A percentile compares a stretch with the other conserved stretches of the same genome.
Evolutionary conservation across 2,888 invertebrate species (phyloP).

Genomic region (Chrysopilus asiliformis): DNA sequence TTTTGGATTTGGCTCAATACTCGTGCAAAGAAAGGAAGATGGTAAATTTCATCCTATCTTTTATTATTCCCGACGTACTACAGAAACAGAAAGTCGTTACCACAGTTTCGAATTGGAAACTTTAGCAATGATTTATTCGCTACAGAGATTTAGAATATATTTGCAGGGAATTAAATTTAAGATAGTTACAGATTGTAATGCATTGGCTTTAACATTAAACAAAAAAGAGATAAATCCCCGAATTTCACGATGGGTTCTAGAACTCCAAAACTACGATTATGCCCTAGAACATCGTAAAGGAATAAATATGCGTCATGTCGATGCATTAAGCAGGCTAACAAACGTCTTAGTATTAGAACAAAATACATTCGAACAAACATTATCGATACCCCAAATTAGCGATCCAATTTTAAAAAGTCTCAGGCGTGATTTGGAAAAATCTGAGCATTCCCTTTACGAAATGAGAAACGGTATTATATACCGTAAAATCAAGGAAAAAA

Average conservation of each 20-base stretch:
- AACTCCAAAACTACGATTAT: slow-evolving; percentile 24
- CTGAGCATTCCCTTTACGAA: slow-evolving; percentile 8
- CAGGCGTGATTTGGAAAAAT: slow-evolving; percentile 5
- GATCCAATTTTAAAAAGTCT: slow-evolving; percentile 4
- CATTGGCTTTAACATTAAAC: slow-evolving; percentile 19
- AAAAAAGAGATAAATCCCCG: slow-evolving; percentile 20
- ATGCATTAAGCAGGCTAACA: slow-evolving; percentile 24
- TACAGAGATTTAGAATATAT: slow-evolving; percentile 20
- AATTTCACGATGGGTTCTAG: slow-evolving; percentile 25
- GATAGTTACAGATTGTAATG: slow-evolving; percentile 22
- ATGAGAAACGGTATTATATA: slow-evolving; percentile 11
- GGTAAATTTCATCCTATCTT: slow-evolving; percentile 20
- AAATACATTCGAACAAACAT: slow-evolving; percentile 11
- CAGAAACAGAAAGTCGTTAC: slow-evolving; percentile 18
- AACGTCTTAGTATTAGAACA: slow-evolving; percentile 10
- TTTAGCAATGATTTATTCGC: no score
- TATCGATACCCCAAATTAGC: slow-evolving; percentile 8
- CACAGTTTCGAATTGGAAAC: no score
- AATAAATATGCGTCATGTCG: slow-evolving; percentile 21
- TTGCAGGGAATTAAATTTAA: slow-evolving; percentile 18
- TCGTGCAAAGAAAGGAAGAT: slow-evolving; percentile 12
- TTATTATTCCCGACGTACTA: slow-evolving; percentile 20
- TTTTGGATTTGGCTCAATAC: slow-evolving; percentile 20
- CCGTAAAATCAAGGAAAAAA: no score
- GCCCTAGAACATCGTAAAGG: slow-evolving; percentile 26